Conservation (phyloP, 2,888 invertebrate species). For the Hyles lineata region DNA sequence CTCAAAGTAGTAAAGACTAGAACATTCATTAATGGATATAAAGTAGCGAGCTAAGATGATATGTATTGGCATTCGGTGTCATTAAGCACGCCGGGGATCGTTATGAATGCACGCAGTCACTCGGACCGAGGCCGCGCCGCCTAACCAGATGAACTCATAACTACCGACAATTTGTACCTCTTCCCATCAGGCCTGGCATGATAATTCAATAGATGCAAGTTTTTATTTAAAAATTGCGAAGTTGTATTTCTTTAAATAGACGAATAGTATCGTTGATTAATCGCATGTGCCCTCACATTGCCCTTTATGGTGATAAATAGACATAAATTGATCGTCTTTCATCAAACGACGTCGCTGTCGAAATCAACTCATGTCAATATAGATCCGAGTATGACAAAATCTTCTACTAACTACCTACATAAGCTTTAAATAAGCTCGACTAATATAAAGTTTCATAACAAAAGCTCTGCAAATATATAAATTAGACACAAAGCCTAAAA, state of each 20-base stretch:
- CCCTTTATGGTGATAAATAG: not conserved
- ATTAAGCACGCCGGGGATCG: constrained; percentile 1
- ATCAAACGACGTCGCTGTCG: too few relatives aligned
- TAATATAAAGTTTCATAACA: not conserved
- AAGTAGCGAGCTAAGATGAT: not conserved
- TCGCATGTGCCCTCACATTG: not conserved
- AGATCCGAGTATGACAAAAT: too few relatives aligned
- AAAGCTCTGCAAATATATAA: not conserved
- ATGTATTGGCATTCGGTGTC: constrained; percentile 6
- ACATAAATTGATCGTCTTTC: too few relatives aligned
- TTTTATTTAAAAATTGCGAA: not conserved
- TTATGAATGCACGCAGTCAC: not conserved
- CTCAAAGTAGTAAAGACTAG: too few relatives aligned
- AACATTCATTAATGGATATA: not conserved
- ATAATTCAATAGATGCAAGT: not conserved
- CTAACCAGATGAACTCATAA: not conserved
- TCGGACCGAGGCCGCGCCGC: not conserved
- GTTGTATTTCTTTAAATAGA: not conserved
- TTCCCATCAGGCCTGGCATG: not conserved
- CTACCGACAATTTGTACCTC: not conserved
- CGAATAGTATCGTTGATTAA: not conserved
- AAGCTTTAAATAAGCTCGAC: too few relatives aligned
- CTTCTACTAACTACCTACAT: too few relatives aligned
- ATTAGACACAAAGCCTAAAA: not conserved
- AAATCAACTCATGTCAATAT: too few relatives aligned